Percentiles rank a stretch among this genome's conserved stretches.
phyloP scores from a whole-genome alignment of 2,113 vertebrate species.

The Nothoprocta pentlandii region DNA sequence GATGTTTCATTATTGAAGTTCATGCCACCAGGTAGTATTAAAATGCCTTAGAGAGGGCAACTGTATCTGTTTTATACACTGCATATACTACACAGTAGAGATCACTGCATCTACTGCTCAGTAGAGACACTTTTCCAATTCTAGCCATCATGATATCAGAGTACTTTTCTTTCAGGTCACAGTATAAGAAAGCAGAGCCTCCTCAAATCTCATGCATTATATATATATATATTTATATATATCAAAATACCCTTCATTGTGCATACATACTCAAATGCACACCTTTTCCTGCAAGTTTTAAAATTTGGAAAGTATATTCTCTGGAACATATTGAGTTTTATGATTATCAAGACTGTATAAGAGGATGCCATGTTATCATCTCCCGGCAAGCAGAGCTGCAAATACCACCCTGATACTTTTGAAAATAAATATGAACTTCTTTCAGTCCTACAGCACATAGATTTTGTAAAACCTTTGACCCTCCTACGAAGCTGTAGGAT shows the following conservation, averaged over 20 bases:
- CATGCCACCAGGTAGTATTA: not conserved
- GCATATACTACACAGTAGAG: not conserved
- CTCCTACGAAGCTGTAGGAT: not conserved
- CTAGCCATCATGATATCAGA: not conserved
- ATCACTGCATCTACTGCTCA: not conserved
- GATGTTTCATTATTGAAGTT: not conserved
- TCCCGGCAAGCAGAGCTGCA: not conserved
- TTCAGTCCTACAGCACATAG: not conserved
- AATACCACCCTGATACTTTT: not conserved
- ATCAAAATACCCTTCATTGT: not conserved
- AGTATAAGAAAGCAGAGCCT: not conserved
- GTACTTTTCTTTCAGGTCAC: not conserved
- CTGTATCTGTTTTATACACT: not conserved
- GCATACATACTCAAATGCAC: not conserved
- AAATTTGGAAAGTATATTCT: not conserved
- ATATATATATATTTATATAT: too few relatives aligned
- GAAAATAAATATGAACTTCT: not conserved
- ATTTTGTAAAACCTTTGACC: not conserved
- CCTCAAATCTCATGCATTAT: not conserved
- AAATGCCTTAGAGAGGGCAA: not conserved
- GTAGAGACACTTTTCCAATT: not conserved
- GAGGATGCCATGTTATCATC: not conserved
- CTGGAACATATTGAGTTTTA: not conserved
- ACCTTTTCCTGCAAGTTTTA: not conserved
- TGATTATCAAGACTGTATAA: not conserved